Percentiles rank a stretch among this genome's conserved stretches.
Evolutionary conservation across 2,797 vertebrate genomes (phyloP).

Genomic region (Ctenosaura bakeri): DNA sequence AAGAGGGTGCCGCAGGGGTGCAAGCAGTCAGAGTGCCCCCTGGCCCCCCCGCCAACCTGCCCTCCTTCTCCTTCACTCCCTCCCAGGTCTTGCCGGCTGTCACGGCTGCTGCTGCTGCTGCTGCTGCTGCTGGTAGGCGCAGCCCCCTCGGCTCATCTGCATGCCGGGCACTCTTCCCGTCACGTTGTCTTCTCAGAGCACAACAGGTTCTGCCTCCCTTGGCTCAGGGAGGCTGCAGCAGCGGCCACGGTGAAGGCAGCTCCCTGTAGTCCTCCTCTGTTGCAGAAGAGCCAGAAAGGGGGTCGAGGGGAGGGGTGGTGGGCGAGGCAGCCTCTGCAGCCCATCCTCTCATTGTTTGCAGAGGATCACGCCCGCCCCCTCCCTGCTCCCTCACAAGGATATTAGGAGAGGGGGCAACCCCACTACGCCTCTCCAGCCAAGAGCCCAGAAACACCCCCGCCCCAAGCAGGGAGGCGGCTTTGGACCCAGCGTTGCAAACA

Average conservation of each 20-base stretch:
- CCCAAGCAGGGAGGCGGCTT: too few relatives aligned
- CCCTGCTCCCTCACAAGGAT: too few relatives aligned
- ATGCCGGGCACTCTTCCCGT: constrained; percentile 55
- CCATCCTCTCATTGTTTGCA: neutral
- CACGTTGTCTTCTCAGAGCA: constrained; percentile 9
- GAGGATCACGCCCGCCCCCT: neutral
- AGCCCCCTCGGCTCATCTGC: constrained; percentile 51
- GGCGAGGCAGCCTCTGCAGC: neutral
- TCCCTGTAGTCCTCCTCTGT: constrained; percentile 29
- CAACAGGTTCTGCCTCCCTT: constrained; percentile 71
- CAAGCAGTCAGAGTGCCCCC: too few relatives aligned
- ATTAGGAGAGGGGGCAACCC: too few relatives aligned
- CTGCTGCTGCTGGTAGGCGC: too few relatives aligned
- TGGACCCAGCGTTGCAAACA: too few relatives aligned
- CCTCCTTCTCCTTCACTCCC: neutral
- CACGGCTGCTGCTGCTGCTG: too few relatives aligned
- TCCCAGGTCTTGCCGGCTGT: too few relatives aligned
- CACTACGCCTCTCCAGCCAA: too few relatives aligned
- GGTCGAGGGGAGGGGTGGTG: accelerated
- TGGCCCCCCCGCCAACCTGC: neutral
- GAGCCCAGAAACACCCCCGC: too few relatives aligned
- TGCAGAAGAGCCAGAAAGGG: accelerated
- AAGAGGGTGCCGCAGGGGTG: too few relatives aligned
- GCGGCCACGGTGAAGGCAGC: constrained; percentile 22
- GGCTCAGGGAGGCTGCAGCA: constrained; percentile 21